Evolutionary conservation across 2,113 vertebrate species (phyloP).

Genomic region (Clarias macrocephalus): DNA sequence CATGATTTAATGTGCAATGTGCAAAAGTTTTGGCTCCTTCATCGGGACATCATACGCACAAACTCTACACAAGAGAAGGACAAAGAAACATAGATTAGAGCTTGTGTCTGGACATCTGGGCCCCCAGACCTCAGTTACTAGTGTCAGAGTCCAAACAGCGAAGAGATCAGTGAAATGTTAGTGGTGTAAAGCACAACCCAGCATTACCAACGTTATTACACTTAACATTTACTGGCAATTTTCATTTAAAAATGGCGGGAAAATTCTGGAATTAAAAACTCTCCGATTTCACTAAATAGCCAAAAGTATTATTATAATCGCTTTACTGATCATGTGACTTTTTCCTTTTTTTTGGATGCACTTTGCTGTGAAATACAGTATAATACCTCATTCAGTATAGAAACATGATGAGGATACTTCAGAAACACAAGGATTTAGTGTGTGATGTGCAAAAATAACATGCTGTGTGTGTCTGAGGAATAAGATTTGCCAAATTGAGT

Average conservation of each 20-base stretch:
- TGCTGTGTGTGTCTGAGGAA: too few relatives aligned
- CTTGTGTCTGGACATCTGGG: not conserved
- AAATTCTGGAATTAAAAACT: too few relatives aligned
- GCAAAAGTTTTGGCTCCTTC: slow-evolving; percentile 54
- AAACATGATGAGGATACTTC: too few relatives aligned
- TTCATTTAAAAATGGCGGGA: too few relatives aligned
- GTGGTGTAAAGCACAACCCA: not conserved
- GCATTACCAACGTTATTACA: not conserved
- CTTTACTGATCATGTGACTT: too few relatives aligned
- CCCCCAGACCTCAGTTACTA: not conserved
- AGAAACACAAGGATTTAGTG: too few relatives aligned
- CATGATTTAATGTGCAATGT: slow-evolving; percentile 29
- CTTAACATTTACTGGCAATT: not conserved
- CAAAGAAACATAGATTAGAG: not conserved
- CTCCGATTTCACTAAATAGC: too few relatives aligned
- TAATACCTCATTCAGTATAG: too few relatives aligned
- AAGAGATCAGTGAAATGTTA: not conserved
- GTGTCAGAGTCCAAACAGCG: not conserved
- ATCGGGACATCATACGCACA: slow-evolving; percentile 97
- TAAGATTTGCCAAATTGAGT: too few relatives aligned
- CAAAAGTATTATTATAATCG: not conserved
- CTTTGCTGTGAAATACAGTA: too few relatives aligned
- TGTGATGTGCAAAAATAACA: too few relatives aligned
- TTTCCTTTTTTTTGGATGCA: too few relatives aligned
- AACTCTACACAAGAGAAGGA: slow-evolving; percentile 77